Conservation (phyloP, 2,113 vertebrate genomes). For the Melanocharis versteri region DNA sequence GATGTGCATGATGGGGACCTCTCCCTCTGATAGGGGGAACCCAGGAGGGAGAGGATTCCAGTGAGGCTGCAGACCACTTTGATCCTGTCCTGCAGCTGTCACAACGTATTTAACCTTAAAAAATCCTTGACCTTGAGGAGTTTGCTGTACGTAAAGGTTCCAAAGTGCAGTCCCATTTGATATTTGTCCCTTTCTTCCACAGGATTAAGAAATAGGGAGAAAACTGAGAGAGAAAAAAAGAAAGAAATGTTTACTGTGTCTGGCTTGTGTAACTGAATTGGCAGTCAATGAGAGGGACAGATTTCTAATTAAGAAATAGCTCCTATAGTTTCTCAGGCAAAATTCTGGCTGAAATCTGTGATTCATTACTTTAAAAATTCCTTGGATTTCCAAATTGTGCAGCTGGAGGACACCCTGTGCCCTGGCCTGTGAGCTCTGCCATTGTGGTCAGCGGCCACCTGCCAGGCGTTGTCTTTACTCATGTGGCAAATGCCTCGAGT, state of each 20-base stretch:
- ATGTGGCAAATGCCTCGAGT: not conserved
- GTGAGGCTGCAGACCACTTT: not conserved
- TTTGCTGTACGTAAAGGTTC: not conserved
- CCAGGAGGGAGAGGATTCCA: not conserved
- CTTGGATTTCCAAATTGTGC: conserved; percentile 7
- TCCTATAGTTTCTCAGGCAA: conserved; percentile 38
- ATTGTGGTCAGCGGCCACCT: not conserved
- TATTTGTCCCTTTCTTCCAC: not conserved
- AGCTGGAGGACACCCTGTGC: not conserved
- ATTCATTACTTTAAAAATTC: conserved; percentile 34
- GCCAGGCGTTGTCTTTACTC: not conserved
- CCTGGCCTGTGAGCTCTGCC: not conserved
- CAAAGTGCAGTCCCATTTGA: not conserved
- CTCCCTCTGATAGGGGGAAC: not conserved
- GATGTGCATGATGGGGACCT: fast-evolving
- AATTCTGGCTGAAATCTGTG: conserved; percentile 2
- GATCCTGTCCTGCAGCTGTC: not conserved
- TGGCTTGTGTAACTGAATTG: conserved; percentile 25
- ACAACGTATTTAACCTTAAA: not conserved
- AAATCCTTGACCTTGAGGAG: not conserved
- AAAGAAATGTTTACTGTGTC: not conserved
- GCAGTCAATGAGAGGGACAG: conserved; percentile 21
- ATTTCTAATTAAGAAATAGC: conserved; percentile 33
- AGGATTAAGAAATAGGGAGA: not conserved
- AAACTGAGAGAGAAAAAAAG: not conserved